Evolutionary conservation across 2,888 invertebrate species (phyloP), one percentile per base, ranked within the genome.

Genomic region (Gnatocerus cornutus): DNA sequence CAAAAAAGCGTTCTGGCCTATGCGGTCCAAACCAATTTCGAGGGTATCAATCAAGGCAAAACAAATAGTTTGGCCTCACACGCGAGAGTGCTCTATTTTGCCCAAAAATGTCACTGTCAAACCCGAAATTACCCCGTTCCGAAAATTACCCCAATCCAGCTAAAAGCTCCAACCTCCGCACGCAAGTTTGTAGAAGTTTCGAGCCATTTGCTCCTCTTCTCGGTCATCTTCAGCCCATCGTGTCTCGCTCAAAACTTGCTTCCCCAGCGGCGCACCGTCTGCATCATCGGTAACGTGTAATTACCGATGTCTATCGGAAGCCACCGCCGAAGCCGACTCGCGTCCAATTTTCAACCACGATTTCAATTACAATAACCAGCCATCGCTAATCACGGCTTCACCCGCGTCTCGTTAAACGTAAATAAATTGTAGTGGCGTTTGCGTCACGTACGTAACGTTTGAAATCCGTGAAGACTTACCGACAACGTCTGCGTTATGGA

Each of bases 221-320:
- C 14, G n/a, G n/a, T 46, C 29, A 10, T n/a, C 16, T n/a, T 6
- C 7, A 4, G 33, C 33, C 2, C 33, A 7, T 33, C 33, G 7
- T n/a, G 30, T 8, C 16, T 10, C 52, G 48, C 46, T 71, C 71
- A 69, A 73, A 71, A 71, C 71, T 73, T 41, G 53, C 12, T 46
- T 41, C 61, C 52, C 33, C 67, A 67, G 68, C 71, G 73, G 71
- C 69, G 63, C 67, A 62, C 53, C 62, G 69, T 64, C 71, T 63
- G 69, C 68, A 69, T 59, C 71, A 68, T 73, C 73, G 69, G 52
- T 68, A 73, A 67, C 73, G 63, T 73, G 58, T 73, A 73, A 73
- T 73, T 73, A 73, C 71, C 66, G 73, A 71, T 71, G 73, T 73
- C 73, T 73, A 73, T 73, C 73, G 73, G 73, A 73, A 73, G 71